Percentiles rank a stretch among this genome's conserved stretches.
Conservation (phyloP, 2,113 vertebrate species). For the Hipposideros armiger region DNA sequence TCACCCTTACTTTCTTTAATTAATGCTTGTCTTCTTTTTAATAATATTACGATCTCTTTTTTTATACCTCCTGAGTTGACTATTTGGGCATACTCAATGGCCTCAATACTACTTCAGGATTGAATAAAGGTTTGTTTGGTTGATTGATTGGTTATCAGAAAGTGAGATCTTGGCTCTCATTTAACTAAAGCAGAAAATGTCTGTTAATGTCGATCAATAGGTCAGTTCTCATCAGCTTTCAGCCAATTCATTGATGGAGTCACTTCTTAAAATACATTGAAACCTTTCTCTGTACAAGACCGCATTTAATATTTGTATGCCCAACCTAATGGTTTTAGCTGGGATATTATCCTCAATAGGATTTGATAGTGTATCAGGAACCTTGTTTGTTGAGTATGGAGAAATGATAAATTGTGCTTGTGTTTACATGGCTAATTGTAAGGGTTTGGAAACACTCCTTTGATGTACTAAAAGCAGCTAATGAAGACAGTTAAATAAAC, state of each 20-base stretch:
- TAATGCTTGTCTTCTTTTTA: background rate
- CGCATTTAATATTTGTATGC: background rate
- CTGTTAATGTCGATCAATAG: background rate
- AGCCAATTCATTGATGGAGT: background rate
- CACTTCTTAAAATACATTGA: background rate
- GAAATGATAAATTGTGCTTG: constrained; percentile 55
- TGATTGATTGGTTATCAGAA: background rate
- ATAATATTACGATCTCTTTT: background rate
- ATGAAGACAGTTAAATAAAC: constrained; percentile 79
- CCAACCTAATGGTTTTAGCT: background rate
- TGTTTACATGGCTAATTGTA: constrained; percentile 72
- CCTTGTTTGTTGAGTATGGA: background rate
- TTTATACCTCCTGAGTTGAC: background rate
- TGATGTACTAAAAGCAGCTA: constrained; percentile 69
- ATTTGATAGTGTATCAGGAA: constrained; percentile 27
- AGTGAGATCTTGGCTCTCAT: background rate
- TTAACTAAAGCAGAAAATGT: background rate
- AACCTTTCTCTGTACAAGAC: background rate
- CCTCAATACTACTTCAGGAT: background rate
- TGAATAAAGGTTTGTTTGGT: constrained; percentile 19
- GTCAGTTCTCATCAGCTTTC: background rate
- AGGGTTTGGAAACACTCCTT: constrained; percentile 62
- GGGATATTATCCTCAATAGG: background rate
- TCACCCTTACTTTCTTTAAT: background rate
- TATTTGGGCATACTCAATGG: background rate